These are phyloP conservation scores for Ariolimax columbianus DNA, from an alignment of 2,888 invertebrate genomes.

Conservation along the genomic window DNA sequence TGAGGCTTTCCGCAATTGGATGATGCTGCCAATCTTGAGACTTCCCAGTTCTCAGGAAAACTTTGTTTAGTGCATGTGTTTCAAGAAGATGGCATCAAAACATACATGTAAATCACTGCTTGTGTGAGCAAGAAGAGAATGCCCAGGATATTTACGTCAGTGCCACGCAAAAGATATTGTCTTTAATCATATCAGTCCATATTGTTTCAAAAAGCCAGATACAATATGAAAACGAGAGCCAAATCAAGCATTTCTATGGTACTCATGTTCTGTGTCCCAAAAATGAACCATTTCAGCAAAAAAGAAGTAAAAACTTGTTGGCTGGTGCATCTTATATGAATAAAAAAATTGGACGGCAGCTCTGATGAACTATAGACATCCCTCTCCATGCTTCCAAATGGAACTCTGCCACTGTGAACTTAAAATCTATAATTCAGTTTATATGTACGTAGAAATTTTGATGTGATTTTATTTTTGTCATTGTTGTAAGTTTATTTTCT, in stretches of 20 bases:
- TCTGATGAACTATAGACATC: not conserved
- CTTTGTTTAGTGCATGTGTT: too few species aligned
- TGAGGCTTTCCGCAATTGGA: too few species aligned
- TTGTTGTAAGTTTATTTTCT: slow-evolving; percentile 14
- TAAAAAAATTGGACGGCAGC: not conserved
- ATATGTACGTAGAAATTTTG: not conserved
- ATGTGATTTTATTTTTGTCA: slow-evolving; percentile 11
- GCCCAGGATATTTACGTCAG: too few species aligned
- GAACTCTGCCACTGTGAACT: not conserved
- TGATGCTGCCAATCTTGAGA: too few species aligned
- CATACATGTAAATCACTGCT: too few species aligned
- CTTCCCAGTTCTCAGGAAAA: too few species aligned
- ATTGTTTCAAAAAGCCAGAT: too few species aligned
- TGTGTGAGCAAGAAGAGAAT: too few species aligned
- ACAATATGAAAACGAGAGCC: too few species aligned
- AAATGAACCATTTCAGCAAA: not conserved
- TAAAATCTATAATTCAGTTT: not conserved
- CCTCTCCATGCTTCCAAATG: not conserved
- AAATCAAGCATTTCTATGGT: not conserved
- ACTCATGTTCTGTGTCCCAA: not conserved
- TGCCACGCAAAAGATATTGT: too few species aligned
- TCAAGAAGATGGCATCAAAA: too few species aligned
- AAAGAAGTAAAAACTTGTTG: not conserved
- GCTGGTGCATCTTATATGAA: not conserved
- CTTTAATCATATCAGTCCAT: too few species aligned